phyloP scores from a whole-genome alignment of 2,797 vertebrate genomes.

The Aotus griseimembra region DNA sequence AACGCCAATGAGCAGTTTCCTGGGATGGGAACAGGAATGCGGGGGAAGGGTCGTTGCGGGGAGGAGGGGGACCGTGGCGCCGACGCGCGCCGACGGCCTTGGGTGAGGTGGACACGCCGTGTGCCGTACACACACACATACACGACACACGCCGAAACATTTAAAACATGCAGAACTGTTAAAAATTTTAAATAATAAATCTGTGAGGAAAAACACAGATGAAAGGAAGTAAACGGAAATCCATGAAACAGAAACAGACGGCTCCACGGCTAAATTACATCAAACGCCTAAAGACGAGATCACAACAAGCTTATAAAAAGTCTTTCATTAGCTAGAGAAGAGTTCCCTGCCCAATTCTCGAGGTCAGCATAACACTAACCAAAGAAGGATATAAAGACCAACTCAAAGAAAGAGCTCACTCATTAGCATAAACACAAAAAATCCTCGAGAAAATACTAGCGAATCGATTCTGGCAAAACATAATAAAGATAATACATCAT shows the following conservation, averaged over 20 bases:
- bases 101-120: rapidly evolving
- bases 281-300: neutral
- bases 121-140: too few relatives aligned
- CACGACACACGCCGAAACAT: neutral
- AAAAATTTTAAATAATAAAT: neutral
- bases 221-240: neutral
- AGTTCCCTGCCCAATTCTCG: neutral
- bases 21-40: neutral
- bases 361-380: neutral
- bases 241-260: neutral
- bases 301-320: neutral
- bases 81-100: neutral
- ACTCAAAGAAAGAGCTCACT: neutral
- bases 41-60: rapidly evolving
- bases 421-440: neutral
- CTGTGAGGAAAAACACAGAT: neutral
- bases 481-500: rapidly evolving
- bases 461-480: rapidly evolving
- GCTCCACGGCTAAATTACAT: too few relatives aligned
- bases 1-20: neutral
- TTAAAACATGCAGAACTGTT: neutral
- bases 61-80: rapidly evolving
- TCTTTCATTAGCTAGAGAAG: neutral
- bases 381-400: neutral
- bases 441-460: too few relatives aligned